These are phyloP conservation scores for Drosophila lutescens DNA, from an alignment of 2,888 invertebrate species.

Conservation along the genomic window DNA sequence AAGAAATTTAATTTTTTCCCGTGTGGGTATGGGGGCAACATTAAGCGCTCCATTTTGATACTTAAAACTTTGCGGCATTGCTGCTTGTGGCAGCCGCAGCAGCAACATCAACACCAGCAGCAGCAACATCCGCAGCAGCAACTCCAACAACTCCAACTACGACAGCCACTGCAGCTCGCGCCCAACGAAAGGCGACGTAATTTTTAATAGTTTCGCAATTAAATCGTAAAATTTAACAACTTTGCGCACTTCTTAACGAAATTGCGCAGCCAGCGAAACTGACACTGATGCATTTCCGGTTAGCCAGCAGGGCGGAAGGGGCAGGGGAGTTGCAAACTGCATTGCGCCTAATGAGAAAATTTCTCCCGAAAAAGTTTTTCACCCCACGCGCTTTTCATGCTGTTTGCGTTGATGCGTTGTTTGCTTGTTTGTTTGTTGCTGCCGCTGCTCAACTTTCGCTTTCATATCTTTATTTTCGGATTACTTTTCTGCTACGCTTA, in stretches of 20 bases:
- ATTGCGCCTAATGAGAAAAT: constrained; percentile 53
- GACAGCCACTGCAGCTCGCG: constrained; percentile 31
- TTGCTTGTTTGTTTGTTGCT: constrained; percentile 30
- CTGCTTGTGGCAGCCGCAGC: constrained; percentile 39
- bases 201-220: constrained; percentile 81
- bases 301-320: constrained; percentile 33
- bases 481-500: constrained; percentile 25
- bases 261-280: constrained; percentile 68
- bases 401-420: constrained; percentile 32
- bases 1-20: not conserved
- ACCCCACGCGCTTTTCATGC: constrained; percentile 49
- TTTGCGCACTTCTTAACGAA: constrained; percentile 79
- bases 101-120: constrained; percentile 24
- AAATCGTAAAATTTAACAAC: constrained; percentile 81
- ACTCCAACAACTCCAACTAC: constrained; percentile 11
- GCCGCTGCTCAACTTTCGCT: constrained; percentile 30
- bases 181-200: constrained; percentile 69
- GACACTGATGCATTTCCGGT: constrained; percentile 79
- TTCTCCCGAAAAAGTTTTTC: constrained; percentile 48
- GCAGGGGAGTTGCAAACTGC: constrained; percentile 22
- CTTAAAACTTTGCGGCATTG: constrained; percentile 72
- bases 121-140: constrained; percentile 24
- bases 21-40: constrained; percentile 61
- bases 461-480: constrained; percentile 46
- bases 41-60: constrained; percentile 76